These are phyloP conservation scores for Enteromius viviparus DNA, from an alignment of 2,797 vertebrate species.

Conservation along the genomic window DNA sequence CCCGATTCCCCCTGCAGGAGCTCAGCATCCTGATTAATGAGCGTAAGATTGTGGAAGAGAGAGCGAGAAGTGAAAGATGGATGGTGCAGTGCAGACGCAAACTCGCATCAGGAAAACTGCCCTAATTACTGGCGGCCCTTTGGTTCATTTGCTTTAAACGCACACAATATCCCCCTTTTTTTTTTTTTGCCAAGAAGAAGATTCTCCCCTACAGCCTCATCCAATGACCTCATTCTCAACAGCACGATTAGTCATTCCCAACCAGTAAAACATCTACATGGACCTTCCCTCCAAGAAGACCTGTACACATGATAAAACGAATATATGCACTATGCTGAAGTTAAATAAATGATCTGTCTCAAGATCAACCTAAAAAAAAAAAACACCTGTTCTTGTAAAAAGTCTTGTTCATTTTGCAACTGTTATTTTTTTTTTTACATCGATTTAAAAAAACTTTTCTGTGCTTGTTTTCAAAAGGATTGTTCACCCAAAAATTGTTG, in stretches of 20 bases:
- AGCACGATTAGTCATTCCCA: constrained; percentile 25
- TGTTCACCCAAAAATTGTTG: too few species aligned
- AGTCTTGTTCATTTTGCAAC: too few species aligned
- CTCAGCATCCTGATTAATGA: constrained; percentile 50
- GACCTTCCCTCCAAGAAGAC: background rate
- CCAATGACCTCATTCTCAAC: constrained; percentile 21
- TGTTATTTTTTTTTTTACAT: too few species aligned
- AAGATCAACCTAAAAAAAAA: background rate
- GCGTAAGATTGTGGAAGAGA: constrained; percentile 16
- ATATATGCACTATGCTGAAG: background rate
- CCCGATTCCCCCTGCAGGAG: constrained; percentile 22
- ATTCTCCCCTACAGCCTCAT: constrained; percentile 1
- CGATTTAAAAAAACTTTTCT: too few species aligned
- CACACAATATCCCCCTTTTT: background rate
- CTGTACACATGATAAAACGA: background rate
- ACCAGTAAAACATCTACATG: background rate
- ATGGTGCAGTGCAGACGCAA: background rate
- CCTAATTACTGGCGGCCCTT: constrained; percentile 23
- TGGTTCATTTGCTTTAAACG: constrained; percentile 31
- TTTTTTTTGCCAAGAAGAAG: constrained; percentile 16
- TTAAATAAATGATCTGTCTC: background rate
- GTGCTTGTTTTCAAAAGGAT: too few species aligned
- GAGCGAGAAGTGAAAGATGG: constrained; percentile 22
- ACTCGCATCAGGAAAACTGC: constrained; percentile 30
- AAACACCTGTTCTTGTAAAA: background rate